Evolutionary conservation across 1,140 invertebrate genomes (phyloP).

Genomic region (Solenopsis fugax): DNA sequence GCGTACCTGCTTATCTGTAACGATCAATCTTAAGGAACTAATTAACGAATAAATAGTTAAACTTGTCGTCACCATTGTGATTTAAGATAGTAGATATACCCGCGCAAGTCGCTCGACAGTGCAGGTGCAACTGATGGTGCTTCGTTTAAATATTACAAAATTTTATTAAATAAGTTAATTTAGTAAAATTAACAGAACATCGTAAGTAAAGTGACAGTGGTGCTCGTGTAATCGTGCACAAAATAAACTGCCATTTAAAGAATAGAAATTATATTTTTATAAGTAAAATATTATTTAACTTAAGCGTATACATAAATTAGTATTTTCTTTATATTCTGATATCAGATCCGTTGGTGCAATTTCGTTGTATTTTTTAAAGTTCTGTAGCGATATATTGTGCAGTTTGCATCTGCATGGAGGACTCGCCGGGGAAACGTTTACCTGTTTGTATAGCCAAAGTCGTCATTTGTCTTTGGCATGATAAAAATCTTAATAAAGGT

Average conservation of each 20-base stretch:
- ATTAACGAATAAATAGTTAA: conserved; percentile 75
- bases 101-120: conserved; percentile 53
- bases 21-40: conserved; percentile 72
- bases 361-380: not conserved
- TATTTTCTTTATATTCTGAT: conserved; percentile 8
- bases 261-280: conserved; percentile 36
- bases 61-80: conserved; percentile 81
- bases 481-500: conserved; percentile 83
- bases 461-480: conserved; percentile 78
- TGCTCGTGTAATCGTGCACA: not conserved
- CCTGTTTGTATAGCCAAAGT: conserved; percentile 79
- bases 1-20: conserved; percentile 62
- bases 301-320: conserved; percentile 4
- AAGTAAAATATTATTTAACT: conserved; percentile 30
- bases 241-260: not conserved
- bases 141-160: conserved; percentile 16
- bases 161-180: conserved; percentile 8
- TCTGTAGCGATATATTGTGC: conserved; percentile 28
- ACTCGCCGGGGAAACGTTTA: conserved; percentile 68
- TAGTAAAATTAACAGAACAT: not conserved
- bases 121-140: conserved; percentile 62
- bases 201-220: not conserved
- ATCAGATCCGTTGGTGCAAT: not conserved
- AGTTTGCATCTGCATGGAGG: conserved; percentile 64
- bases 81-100: conserved; percentile 76